A percentile compares a stretch with the other conserved stretches of the same genome.
These are phyloP conservation scores for Caenorhabditis sinica DNA, from an alignment of 2,888 invertebrate species.

Conservation along the genomic window DNA sequence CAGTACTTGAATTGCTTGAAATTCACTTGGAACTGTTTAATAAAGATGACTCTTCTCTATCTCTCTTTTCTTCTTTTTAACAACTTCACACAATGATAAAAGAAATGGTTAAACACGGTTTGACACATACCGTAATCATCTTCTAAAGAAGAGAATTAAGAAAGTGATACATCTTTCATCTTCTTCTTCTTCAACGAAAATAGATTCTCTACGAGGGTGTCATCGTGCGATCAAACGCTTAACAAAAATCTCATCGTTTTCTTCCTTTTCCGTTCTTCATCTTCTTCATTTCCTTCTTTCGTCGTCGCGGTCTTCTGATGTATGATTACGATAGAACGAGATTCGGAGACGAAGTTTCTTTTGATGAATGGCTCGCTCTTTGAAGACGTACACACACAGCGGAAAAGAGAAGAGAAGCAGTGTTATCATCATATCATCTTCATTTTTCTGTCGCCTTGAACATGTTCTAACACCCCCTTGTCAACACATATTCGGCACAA, in stretches of 20 bases:
- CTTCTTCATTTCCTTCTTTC: constrained; percentile 3
- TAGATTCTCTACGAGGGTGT: constrained; percentile 13
- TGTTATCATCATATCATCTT: constrained; percentile 36
- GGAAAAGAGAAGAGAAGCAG: neutral
- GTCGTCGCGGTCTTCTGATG: constrained; percentile 40
- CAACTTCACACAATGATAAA: constrained; percentile 4
- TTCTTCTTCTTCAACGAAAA: constrained; percentile 28
- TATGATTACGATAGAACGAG: constrained; percentile 61
- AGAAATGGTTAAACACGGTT: constrained; percentile 16
- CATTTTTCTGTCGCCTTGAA: constrained; percentile 36
- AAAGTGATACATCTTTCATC: constrained; percentile 52
- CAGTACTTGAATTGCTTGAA: constrained; percentile 39
- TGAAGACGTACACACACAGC: constrained; percentile 42
- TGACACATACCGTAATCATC: constrained; percentile 37
- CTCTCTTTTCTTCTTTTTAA: constrained; percentile 8
- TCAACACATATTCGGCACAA: constrained; percentile 40
- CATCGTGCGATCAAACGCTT: constrained; percentile 59
- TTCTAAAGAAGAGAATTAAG: constrained; percentile 53
- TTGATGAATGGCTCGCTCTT: constrained; percentile 59
- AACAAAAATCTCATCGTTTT: constrained; percentile 51
- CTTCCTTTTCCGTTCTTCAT: constrained; percentile 37
- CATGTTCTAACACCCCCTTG: constrained; percentile 40
- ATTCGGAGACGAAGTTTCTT: constrained; percentile 60
- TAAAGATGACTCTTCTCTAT: constrained; percentile 20
- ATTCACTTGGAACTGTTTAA: constrained; percentile 30